A percentile compares a stretch with the other conserved stretches of the same genome.
These are phyloP conservation scores for Neoarius graeffei DNA, from an alignment of 2,113 vertebrate species.

Conservation along the genomic window DNA sequence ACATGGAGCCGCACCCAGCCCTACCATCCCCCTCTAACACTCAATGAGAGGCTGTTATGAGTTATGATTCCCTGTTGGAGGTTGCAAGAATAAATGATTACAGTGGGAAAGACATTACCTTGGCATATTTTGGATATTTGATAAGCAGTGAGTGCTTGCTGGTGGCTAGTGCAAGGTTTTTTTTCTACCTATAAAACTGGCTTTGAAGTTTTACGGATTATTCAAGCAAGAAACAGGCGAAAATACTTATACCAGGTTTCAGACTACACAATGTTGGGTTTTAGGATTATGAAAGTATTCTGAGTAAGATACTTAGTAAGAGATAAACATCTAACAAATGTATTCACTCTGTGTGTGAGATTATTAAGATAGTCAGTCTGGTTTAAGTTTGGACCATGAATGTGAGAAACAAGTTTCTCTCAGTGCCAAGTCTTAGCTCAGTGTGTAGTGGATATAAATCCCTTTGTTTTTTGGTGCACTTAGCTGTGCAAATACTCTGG, in stretches of 20 bases:
- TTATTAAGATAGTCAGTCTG: neutral
- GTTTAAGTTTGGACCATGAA: neutral
- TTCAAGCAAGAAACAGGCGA: neutral
- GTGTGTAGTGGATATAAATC: neutral
- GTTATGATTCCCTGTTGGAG: slow-evolving; percentile 18
- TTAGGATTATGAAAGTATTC: neutral
- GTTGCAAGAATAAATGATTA: slow-evolving; percentile 27
- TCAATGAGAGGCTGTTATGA: slow-evolving; percentile 15
- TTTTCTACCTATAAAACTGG: neutral
- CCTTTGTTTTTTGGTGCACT: neutral
- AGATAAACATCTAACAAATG: neutral
- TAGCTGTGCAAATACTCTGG: neutral
- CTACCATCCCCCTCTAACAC: neutral
- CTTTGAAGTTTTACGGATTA: neutral
- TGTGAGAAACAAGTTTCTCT: neutral
- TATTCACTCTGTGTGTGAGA: neutral
- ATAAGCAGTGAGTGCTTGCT: neutral
- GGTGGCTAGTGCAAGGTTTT: neutral
- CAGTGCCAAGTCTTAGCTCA: neutral
- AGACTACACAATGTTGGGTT: neutral
- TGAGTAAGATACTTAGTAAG: neutral
- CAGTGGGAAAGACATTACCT: slow-evolving; percentile 9
- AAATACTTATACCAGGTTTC: neutral
- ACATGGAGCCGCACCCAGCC: slow-evolving; percentile 44
- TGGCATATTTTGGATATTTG: slow-evolving; percentile 11